Evolutionary conservation across 2,113 vertebrate genomes (phyloP), one percentile per base, ranked within the genome.

Genomic region (Guaruba guarouba): DNA sequence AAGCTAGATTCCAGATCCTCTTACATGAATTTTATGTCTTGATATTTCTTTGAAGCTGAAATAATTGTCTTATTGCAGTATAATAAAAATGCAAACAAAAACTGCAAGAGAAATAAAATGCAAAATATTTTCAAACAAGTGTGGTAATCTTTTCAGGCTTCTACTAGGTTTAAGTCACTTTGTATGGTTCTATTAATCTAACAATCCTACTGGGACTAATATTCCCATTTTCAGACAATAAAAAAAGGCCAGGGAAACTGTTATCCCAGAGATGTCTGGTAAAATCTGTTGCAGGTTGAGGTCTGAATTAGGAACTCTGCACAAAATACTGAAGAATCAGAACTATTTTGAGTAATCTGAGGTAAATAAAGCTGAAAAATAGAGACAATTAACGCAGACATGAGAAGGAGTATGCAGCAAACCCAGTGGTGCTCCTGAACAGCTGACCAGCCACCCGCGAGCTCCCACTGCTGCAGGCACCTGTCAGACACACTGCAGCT

Each of bases 401-500:
- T 14, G 17, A 64, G 25, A 51, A 92, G 12, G 29, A 51, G 5
- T 8, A 62, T 0, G 13, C 17, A 49, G 37, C 14, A 86, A 83
- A 43, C 17, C 7, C 2, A 2, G 22, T 16, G 10, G 19, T 66
- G 33, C 29, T 76, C 11, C 13, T 0, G 0, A 79, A 29, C 11
- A 39, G 5, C 23, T 10, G 0, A 6, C 2, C 23, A 75, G 5
- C 7, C 18, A 28, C 13, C 6, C 1, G 0, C 13, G 0, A 0
- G 31, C 25, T 76, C 13, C 29, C 11, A 18, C 24, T 29, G 20
- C 23, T 90, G 61, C 6, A 5, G 20, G n/a, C 1, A 2, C 11
- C 18, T 35, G 48, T 25, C 33, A 82, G 5, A 1, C 2, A 28
- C 33, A 31, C 17, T 16, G 22, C n/a, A 29, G 33, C 78, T 64